Evolutionary conservation across 2,113 vertebrate species (phyloP), one percentile per base, ranked within the genome.

Genomic region (Poeciliopsis prolifica): DNA sequence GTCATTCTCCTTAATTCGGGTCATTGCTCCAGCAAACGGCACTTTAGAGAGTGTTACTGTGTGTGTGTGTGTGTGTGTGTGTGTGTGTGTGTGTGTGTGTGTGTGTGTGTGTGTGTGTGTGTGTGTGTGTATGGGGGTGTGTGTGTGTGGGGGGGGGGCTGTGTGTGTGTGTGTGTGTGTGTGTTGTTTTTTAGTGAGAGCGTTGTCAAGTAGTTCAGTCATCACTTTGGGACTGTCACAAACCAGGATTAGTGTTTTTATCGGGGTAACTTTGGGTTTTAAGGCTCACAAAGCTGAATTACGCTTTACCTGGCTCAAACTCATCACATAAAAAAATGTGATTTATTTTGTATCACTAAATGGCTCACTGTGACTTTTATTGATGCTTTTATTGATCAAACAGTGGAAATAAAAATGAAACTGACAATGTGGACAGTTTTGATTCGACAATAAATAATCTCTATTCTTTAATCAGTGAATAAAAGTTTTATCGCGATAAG

Each of bases 1-100:
- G 89, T 91, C 86, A 91, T 71, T 30, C 67, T 73, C 5, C 40
- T 76, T 37, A 31, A 22, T 68, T 79, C 66, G n/a, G 66, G 61
- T 87, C 68, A 85, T 73, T 86, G 86, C 81, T 65, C 80, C 85
- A 80, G 74, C 33, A 30, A 68, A 37, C 78, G 61, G 48, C 67
- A 81, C 61, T 75, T 82, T 61, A 68, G 61, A 66, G 72, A 68
- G 72, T 74, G 64, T 63, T 12, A 68, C 12, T 79, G 54, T 63
- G 69, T 37, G 54, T 30, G 19, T 71, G 28, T 28, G 28, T 28
- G 28, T 28, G 28, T 28, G 28, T 28, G 28, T 28, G 28, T 28
- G 28, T 28, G 28, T 28, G 28, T 28, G 28, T 28, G 3, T 29
- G 30, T 73, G 11, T 60, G 2, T 60, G 12, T 42, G 17, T 77